Conservation (phyloP, 2,113 vertebrate genomes). For the Oplegnathus fasciatus region DNA sequence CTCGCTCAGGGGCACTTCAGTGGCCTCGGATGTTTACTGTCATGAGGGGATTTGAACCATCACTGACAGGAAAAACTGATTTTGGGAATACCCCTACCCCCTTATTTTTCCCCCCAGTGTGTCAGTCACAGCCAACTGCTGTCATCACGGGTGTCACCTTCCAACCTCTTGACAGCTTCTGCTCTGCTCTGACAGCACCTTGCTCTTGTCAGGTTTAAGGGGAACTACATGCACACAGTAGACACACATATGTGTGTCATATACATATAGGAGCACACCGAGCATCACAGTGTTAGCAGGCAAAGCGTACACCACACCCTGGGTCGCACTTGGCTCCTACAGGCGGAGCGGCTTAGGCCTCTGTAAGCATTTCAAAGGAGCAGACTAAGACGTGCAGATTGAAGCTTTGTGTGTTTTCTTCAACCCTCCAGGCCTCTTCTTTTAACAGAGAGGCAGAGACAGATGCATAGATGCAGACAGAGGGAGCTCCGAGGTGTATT, state of each 20-base stretch:
- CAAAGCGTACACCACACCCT: slow-evolving; percentile 18
- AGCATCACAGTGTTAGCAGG: slow-evolving; percentile 7
- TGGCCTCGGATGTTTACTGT: slow-evolving; percentile 21
- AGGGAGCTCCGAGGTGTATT: slow-evolving; percentile 60
- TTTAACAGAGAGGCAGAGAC: slow-evolving; percentile 57
- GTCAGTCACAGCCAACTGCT: slow-evolving; percentile 40
- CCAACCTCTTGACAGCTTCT: slow-evolving; percentile 47
- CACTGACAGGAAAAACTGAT: slow-evolving; percentile 8
- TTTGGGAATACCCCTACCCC: background rate
- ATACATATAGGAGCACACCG: background rate
- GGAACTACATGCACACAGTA: background rate
- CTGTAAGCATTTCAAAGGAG: slow-evolving; percentile 73
- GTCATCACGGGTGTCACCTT: slow-evolving; percentile 60
- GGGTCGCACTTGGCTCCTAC: slow-evolving; percentile 57
- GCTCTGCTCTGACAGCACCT: slow-evolving; percentile 20
- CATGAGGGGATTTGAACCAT: slow-evolving; percentile 37
- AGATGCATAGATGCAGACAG: slow-evolving; percentile 45
- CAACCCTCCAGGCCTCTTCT: slow-evolving; percentile 65
- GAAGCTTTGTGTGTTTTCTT: slow-evolving; percentile 62
- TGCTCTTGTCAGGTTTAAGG: slow-evolving; percentile 7
- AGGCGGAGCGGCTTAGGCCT: slow-evolving; percentile 52
- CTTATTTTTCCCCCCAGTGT: background rate
- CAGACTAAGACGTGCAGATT: slow-evolving; percentile 60
- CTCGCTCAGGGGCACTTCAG: slow-evolving; percentile 20
- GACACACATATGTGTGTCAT: background rate